Percentiles rank a stretch among this genome's conserved stretches.
phyloP scores from a whole-genome alignment of 2,888 invertebrate species.

The Synergus laeviventris region DNA sequence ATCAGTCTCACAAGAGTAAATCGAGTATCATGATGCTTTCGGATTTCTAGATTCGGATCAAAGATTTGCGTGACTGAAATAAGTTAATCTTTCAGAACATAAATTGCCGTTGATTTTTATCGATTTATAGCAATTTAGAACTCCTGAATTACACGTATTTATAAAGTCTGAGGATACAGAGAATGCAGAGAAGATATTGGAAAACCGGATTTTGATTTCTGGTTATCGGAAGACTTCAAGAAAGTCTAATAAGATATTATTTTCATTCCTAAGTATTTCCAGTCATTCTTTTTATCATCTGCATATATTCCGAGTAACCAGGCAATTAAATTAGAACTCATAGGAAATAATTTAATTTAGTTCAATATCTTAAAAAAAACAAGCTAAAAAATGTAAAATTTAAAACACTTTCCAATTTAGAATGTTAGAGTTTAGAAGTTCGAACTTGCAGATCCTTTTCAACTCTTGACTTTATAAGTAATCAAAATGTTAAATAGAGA shows the following conservation, averaged over 20 bases:
- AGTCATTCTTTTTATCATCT: slow-evolving; percentile 9
- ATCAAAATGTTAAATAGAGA: not conserved
- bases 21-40: not conserved
- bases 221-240: slow-evolving; percentile 22
- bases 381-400: not conserved
- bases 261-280: not conserved
- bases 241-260: slow-evolving; percentile 8
- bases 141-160: not conserved
- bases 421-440: not conserved
- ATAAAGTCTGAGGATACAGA: not conserved
- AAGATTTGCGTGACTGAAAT: not conserved
- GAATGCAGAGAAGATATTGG: not conserved
- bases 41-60: not conserved
- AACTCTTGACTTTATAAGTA: not conserved
- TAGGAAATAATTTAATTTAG: not conserved
- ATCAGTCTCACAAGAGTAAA: not conserved
- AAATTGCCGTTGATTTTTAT: slow-evolving; percentile 3
- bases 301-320: not conserved
- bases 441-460: not conserved
- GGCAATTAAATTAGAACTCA: slow-evolving; percentile 11
- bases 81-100: not conserved
- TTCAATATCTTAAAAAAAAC: not conserved
- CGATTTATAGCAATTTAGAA: not conserved
- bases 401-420: slow-evolving; percentile 11
- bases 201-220: slow-evolving; percentile 30